Conservation (phyloP, 53 echinoderm and acorn worm genomes). For the Pentamera pediparva region DNA sequence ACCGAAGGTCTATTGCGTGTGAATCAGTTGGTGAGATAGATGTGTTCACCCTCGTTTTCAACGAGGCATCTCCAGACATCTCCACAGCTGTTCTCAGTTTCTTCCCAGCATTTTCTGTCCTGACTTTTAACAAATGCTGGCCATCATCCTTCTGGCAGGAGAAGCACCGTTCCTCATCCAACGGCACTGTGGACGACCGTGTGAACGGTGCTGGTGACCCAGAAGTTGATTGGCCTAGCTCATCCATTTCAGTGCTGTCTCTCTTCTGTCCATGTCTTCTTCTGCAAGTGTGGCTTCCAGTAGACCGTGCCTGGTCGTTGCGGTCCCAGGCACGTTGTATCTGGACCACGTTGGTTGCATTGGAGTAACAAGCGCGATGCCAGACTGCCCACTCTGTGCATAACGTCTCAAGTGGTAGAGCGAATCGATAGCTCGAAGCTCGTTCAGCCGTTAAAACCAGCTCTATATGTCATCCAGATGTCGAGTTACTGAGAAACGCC, state of each 20-base stretch:
- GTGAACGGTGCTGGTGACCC: constrained; percentile 8
- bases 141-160: constrained; percentile 2
- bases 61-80: background rate
- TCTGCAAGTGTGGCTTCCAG: constrained; percentile 6
- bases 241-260: constrained; percentile 24
- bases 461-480: no score
- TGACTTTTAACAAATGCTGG: constrained; percentile 13
- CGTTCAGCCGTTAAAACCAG: no score
- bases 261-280: constrained; percentile 25
- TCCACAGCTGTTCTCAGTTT: constrained; percentile 18
- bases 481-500: no score
- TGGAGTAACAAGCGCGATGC: constrained; percentile 30
- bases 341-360: constrained; percentile 28
- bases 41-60: constrained; percentile 11
- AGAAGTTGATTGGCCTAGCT: constrained; percentile 16
- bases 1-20: no score
- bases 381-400: constrained; percentile 20
- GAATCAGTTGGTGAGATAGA: constrained; percentile 32
- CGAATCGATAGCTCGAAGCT: no score
- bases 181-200: constrained; percentile 31
- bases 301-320: constrained; percentile 13
- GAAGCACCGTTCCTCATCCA: constrained; percentile 29
- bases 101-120: constrained; percentile 13
- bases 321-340: constrained; percentile 30
- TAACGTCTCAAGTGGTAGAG: no score